Evolutionary conservation across 1,140 invertebrate species (phyloP), one percentile per base, ranked within the genome.

Genomic region (Drosophila cardini): DNA sequence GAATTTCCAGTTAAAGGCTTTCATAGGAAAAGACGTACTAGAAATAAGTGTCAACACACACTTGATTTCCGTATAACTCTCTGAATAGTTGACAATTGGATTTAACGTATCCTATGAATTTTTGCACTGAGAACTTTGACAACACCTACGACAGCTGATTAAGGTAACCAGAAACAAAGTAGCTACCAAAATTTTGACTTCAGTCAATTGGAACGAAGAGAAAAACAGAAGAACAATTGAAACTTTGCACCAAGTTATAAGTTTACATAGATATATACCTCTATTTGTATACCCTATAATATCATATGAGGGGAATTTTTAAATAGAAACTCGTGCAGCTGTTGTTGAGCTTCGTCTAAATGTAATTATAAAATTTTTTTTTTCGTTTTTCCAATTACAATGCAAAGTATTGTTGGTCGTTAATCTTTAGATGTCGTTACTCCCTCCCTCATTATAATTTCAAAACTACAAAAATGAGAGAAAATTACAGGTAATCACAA

Each of bases 371-470:
- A 45, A 32, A 50, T 26, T 26, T 26, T 4, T 26, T 26, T 26
- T 26, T 26, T 13, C 36, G 21, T 8, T 32, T 16, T 53, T 13
- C 15, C 11, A 34, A 46, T 55, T 55, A 26, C 10, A 5, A 36
- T 26, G 40, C 30, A 30, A 38, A 63, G 46, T 53, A 30, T 52
- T 61, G 36, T 52, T 61, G 36, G 56, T 52, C 60, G 38, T 70
- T 63, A 32, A 67, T 38, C 34, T 30, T 11, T 61, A 64, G 61
- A n/a, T 71, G 68, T 52, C 43, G 61, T 64, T 64, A 56, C 50
- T 48, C 68, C 52, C 68, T 56, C 60, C 13, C 52, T 57, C 34
- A 71, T 71, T 56, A 64, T 9, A 71, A 64, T 56, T 70, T 55
- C 58, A 8, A 45, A 1, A n/a, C n/a, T n/a, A n/a, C n/a, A 30